phyloP scores from a whole-genome alignment of 1,140 invertebrate genomes.

The Tetragnatha versicolor region DNA sequence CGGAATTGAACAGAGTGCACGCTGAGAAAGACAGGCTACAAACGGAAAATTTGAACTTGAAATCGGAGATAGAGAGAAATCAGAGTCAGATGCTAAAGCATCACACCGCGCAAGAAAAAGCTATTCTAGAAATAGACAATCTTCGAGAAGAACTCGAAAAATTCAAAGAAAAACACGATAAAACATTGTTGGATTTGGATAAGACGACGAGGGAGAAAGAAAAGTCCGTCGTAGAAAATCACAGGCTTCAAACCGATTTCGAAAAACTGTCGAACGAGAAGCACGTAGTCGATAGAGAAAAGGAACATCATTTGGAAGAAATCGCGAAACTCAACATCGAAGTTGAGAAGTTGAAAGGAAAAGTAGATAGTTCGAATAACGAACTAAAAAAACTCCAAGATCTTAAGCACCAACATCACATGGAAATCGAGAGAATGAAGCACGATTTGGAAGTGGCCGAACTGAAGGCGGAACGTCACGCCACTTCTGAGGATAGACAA shows the following conservation, averaged over 20 bases:
- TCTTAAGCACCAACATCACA: conserved; percentile 55
- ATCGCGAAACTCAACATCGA: conserved; percentile 69
- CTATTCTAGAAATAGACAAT: conserved; percentile 79
- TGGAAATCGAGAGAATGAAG: conserved; percentile 58
- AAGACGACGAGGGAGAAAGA: conserved; percentile 72
- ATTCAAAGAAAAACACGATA: conserved; percentile 82
- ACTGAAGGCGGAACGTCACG: conserved; percentile 77
- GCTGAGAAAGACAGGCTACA: conserved; percentile 76
- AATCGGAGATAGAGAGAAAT: conserved; percentile 79
- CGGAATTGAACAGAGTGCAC: conserved; percentile 81
- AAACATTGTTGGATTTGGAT: conserved; percentile 79
- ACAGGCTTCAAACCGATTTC: conserved; percentile 59
- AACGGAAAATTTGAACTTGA: conserved; percentile 76
- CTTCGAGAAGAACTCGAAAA: conserved; percentile 86
- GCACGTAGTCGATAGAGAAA: conserved; percentile 60
- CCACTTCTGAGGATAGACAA: conserved; percentile 77
- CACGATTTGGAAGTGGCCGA: conserved; percentile 74
- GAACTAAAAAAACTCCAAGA: conserved; percentile 57
- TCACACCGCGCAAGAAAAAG: conserved; percentile 76
- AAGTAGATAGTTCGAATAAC: conserved; percentile 52
- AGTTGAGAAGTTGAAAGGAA: conserved; percentile 72
- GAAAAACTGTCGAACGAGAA: conserved; percentile 55
- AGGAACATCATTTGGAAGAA: conserved; percentile 56
- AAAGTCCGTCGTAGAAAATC: conserved; percentile 70
- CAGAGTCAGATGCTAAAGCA: conserved; percentile 79